phyloP scores from a whole-genome alignment of 2,888 invertebrate genomes.

The Thymelicus lineola region DNA sequence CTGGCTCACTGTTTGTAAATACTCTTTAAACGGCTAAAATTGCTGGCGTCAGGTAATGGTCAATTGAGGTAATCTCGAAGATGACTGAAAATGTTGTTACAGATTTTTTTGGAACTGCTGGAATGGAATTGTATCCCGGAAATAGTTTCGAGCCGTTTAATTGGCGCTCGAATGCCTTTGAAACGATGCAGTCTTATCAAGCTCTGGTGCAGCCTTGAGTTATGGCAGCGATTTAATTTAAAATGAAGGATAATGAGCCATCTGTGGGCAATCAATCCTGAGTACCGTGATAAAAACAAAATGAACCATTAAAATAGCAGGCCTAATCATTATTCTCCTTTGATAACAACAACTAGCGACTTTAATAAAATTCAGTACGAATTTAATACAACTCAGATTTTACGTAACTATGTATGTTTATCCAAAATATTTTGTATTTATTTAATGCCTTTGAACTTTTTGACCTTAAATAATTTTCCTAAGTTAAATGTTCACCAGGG shows the following conservation, averaged over 20 bases:
- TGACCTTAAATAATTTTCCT: too few species aligned
- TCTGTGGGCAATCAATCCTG: too few species aligned
- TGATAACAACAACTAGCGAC: too few species aligned
- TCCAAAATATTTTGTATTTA: too few species aligned
- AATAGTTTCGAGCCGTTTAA: conserved; percentile 20
- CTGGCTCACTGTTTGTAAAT: conserved; percentile 25
- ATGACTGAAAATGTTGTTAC: conserved; percentile 14
- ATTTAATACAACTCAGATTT: too few species aligned
- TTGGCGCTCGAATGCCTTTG: conserved; percentile 24
- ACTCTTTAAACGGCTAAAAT: conserved; percentile 32
- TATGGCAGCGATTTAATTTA: background rate
- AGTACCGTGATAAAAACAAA: too few species aligned
- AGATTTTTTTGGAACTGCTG: conserved; percentile 18
- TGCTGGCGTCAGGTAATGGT: conserved; percentile 29
- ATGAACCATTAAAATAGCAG: too few species aligned
- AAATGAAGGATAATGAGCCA: background rate
- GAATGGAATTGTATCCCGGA: conserved; percentile 28
- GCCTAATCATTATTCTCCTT: too few species aligned
- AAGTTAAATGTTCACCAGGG: too few species aligned
- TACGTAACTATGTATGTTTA: too few species aligned
- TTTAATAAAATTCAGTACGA: too few species aligned
- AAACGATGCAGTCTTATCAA: conserved; percentile 8
- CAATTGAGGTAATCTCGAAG: conserved; percentile 34
- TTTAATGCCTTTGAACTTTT: too few species aligned
- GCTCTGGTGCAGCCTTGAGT: background rate